A percentile compares a stretch with the other conserved stretches of the same genome.
Conservation (phyloP, 2,888 invertebrate species). For the Noctuana brunneofusca region DNA sequence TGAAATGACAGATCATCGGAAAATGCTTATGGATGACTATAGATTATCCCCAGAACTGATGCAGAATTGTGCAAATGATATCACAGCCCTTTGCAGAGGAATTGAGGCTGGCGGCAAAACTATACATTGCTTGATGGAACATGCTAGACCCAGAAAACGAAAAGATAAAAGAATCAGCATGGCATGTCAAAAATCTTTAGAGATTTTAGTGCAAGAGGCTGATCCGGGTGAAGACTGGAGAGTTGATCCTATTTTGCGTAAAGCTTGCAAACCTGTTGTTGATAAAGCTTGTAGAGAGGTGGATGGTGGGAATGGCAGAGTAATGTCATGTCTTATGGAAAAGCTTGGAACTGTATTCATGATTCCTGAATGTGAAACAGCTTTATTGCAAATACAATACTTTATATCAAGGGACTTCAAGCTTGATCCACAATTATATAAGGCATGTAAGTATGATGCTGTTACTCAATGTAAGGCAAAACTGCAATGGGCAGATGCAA, state of each 20-base stretch:
- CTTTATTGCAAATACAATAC: conserved; percentile 97
- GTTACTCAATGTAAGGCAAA: conserved; percentile 90
- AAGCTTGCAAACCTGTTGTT: conserved; percentile 94
- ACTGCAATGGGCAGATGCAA: conserved; percentile 87
- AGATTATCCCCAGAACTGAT: conserved; percentile 96
- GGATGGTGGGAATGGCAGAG: conserved; percentile 89
- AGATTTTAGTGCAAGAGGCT: conserved; percentile 90
- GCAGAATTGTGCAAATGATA: conserved; percentile 92
- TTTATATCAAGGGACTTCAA: conserved; percentile 98
- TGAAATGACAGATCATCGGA: conserved; percentile 95
- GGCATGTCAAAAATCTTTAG: conserved; percentile 90
- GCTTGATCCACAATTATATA: conserved; percentile 93
- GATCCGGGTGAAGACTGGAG: conserved; percentile 98
- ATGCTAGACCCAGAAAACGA: conserved; percentile 86
- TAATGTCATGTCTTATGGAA: conserved; percentile 97
- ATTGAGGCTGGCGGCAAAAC: conserved; percentile 93
- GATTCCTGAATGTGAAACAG: conserved; percentile 94
- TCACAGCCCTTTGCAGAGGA: conserved; percentile 88
- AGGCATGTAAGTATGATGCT: conserved; percentile 94
- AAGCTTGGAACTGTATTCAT: conserved; percentile 92
- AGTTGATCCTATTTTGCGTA: conserved; percentile 94
- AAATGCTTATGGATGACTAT: conserved; percentile 96
- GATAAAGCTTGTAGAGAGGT: conserved; percentile 89
- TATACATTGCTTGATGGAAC: conserved; percentile 97
- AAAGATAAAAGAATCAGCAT: conserved; percentile 86